A percentile compares a stretch with the other conserved stretches of the same genome.
These are phyloP conservation scores for Mesochorus sp. DNA, from an alignment of 2,888 invertebrate genomes.

Conservation along the genomic window DNA sequence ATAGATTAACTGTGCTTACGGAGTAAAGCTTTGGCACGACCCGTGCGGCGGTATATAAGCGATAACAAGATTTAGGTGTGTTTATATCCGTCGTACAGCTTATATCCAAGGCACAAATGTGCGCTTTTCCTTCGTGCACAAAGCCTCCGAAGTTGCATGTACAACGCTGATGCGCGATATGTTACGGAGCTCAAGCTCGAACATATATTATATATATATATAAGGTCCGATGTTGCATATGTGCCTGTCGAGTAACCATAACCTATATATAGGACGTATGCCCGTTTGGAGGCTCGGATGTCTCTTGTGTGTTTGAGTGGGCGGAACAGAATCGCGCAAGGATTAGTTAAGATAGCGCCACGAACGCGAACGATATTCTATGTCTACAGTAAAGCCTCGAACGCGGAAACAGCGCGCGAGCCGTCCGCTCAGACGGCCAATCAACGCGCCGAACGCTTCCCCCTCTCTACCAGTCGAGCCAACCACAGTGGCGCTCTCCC, in stretches of 20 bases:
- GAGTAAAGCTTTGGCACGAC: constrained; percentile 43
- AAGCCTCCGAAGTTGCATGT: constrained; percentile 28
- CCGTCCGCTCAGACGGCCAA: no score
- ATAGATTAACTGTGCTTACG: constrained; percentile 48
- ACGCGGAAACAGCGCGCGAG: background rate
- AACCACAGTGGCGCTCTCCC: background rate
- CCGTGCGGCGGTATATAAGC: constrained; percentile 43
- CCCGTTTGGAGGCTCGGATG: constrained; percentile 10
- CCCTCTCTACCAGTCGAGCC: background rate
- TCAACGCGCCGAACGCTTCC: background rate
- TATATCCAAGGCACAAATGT: constrained; percentile 29
- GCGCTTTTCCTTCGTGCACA: constrained; percentile 40
- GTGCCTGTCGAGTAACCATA: no score
- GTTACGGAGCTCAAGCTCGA: background rate
- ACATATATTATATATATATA: no score
- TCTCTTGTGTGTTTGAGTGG: constrained; percentile 27
- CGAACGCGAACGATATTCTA: constrained; percentile 30
- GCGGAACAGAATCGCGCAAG: constrained; percentile 39
- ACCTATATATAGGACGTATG: background rate
- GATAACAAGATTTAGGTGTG: constrained; percentile 61
- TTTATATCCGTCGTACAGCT: constrained; percentile 49
- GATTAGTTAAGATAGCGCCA: constrained; percentile 47
- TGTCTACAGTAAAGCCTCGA: constrained; percentile 2
- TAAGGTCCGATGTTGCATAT: no score
- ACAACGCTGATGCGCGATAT: background rate